A percentile compares a stretch with the other conserved stretches of the same genome.
Conservation (phyloP, 1,140 invertebrate species). For the Helicoverpa armigera region DNA sequence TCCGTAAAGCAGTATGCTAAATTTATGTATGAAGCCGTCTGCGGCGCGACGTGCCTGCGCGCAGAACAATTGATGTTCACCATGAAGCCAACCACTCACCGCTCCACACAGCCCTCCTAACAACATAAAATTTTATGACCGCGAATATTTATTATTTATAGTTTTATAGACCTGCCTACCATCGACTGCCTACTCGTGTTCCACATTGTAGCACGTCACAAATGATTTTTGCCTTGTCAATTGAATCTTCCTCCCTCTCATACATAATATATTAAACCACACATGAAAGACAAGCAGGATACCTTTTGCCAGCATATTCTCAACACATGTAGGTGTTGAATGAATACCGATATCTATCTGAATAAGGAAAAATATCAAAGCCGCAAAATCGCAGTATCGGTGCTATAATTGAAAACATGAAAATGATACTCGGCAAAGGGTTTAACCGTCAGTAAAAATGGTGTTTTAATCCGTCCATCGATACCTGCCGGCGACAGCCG, state of each 20-base stretch:
- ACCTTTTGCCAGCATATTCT: neutral
- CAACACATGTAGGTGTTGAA: neutral
- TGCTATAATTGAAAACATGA: slow-evolving; percentile 64
- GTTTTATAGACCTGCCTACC: slow-evolving; percentile 74
- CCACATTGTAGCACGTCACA: slow-evolving; percentile 50
- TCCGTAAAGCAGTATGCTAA: slow-evolving; percentile 47
- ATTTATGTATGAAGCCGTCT: slow-evolving; percentile 61
- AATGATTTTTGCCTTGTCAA: slow-evolving; percentile 36
- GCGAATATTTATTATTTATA: slow-evolving; percentile 83
- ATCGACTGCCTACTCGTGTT: slow-evolving; percentile 62
- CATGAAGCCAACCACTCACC: slow-evolving; percentile 63
- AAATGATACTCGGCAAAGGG: slow-evolving; percentile 67
- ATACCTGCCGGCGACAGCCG: slow-evolving; percentile 75
- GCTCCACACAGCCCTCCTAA: slow-evolving; percentile 57
- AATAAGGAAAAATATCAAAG: slow-evolving; percentile 20
- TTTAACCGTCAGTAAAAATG: slow-evolving; percentile 78
- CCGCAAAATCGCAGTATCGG: slow-evolving; percentile 48
- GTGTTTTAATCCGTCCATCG: slow-evolving; percentile 82
- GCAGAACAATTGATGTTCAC: slow-evolving; percentile 68
- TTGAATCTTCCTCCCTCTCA: slow-evolving; percentile 13
- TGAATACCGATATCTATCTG: neutral
- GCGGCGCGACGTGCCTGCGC: slow-evolving; percentile 53
- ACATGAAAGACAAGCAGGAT: neutral
- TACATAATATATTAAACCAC: neutral
- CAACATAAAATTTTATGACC: slow-evolving; percentile 82